Base-by-base conservation (phyloP, 2,113 vertebrate genomes). In the Tragelaphus strepsiceros region DNA sequence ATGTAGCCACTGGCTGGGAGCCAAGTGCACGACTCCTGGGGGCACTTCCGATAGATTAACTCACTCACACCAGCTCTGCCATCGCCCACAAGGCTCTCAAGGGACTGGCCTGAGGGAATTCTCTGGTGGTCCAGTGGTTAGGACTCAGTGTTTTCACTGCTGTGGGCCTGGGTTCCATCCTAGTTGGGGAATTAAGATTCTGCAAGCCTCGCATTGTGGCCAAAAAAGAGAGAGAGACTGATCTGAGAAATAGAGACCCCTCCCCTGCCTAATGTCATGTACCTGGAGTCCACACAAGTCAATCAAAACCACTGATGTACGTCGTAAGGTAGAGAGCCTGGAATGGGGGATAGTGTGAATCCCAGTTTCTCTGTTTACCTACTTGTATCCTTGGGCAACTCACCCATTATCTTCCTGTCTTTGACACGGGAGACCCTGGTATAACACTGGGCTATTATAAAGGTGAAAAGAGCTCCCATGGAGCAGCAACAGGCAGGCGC, bases 11-110 rank as follows among this genome's bases (percentile, higher is more conserved):
- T 90, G 93, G 93, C 97, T 90, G 28, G 71, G 58, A 94, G 97
- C 98, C 96, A 97, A 98, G 49, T 78, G 61, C 49, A 13, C 2
- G 26, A 82, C 91, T 93, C 94, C 96, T 97, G 95, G 96, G 96
- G 91, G 97, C 49, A 84, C 22, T 93, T 94, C 49, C 32, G 0
- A 61, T 67, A 90, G 71, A 89, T 95, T 92, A 90, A 96, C 97
- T n/a, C 83, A 74, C 54, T 97, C 92, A 87, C 15, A 84, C 59
- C 67, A 90, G 96, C 54, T 59, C 93, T 6, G 12, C 56, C 58
- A 12, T 21, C 26, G 8, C 80, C 93, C 58, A 19, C 71, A 32
- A 53, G 51, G 58, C 82, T 88, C 89, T 83, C 93, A 21, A 87
- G 92, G 89, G 94, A 95, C 87, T 78, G 62, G 87, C 59, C 46